phyloP scores from a whole-genome alignment of 2,113 vertebrate species.

The Brachypodius melanocephalos region DNA sequence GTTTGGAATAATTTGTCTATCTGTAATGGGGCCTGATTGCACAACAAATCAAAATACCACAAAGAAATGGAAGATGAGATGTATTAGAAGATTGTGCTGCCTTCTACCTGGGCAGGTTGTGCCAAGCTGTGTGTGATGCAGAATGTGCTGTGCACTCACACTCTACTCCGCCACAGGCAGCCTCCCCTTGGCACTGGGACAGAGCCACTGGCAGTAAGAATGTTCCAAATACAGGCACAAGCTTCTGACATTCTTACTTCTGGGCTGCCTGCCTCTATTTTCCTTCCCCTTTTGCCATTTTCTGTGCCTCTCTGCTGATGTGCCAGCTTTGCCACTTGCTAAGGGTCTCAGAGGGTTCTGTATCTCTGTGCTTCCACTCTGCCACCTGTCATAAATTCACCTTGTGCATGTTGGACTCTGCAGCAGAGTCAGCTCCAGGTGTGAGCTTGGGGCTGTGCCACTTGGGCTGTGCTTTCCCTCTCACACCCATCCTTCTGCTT shows the following conservation, averaged over 20 bases:
- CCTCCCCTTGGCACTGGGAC: neutral
- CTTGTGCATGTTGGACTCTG: neutral
- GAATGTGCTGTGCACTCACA: neutral
- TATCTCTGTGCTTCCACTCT: neutral
- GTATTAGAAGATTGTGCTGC: neutral
- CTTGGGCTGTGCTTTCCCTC: neutral
- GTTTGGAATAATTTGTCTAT: neutral
- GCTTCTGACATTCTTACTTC: neutral
- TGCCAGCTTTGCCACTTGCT: neutral
- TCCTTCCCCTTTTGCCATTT: neutral
- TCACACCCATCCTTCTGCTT: neutral
- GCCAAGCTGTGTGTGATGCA: neutral
- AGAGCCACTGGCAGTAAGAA: neutral
- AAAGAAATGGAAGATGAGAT: neutral
- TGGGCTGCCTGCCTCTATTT: neutral
- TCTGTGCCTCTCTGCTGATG: neutral
- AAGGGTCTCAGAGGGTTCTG: neutral
- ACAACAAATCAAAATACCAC: neutral
- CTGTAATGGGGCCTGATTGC: neutral
- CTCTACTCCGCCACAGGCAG: neutral
- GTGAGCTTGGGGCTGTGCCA: neutral
- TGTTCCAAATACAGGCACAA: rapidly evolving
- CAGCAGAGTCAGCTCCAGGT: rapidly evolving
- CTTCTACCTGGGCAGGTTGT: neutral
- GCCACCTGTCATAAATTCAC: neutral